Conservation (phyloP, 2,888 invertebrate species). For the Noctua janthina region DNA sequence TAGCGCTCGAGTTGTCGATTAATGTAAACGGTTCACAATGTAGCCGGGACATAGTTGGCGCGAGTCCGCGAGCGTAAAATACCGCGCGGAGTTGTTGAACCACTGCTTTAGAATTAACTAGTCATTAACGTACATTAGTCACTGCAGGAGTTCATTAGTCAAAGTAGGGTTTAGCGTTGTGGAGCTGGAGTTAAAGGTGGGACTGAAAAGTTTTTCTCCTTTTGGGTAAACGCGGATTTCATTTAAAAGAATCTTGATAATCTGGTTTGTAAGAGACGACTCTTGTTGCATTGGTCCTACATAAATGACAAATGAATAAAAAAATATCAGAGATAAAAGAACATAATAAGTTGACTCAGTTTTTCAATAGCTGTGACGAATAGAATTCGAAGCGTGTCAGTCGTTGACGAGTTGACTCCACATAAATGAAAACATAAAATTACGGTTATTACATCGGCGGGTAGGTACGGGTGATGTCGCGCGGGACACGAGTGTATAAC, state of each 20-base stretch:
- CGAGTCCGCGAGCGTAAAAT: conserved; percentile 31
- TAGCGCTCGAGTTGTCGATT: conserved; percentile 19
- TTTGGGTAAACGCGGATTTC: background rate
- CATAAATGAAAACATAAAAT: conserved; percentile 64
- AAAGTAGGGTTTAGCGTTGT: conserved; percentile 34
- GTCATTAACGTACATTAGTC: conserved; percentile 64
- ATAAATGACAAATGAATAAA: background rate
- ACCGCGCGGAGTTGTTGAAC: conserved; percentile 48
- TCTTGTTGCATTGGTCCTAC: background rate
- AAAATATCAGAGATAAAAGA: conserved; percentile 13
- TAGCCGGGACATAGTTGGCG: conserved; percentile 43
- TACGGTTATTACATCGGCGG: conserved; percentile 59
- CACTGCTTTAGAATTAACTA: conserved; percentile 59
- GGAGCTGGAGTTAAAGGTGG: conserved; percentile 4
- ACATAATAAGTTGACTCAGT: conserved; percentile 35
- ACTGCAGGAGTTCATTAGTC: conserved; percentile 60
- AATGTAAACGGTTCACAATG: conserved; percentile 41
- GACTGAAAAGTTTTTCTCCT: conserved; percentile 6
- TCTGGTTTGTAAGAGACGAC: background rate
- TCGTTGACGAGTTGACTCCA: conserved; percentile 60
- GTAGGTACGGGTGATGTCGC: conserved; percentile 32
- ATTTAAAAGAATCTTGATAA: background rate
- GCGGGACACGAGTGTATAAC: conserved; percentile 50
- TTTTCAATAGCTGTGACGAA: conserved; percentile 63
- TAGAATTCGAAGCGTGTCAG: conserved; percentile 35